Evolutionary conservation across 2,797 vertebrate genomes (phyloP).

Genomic region (Gadopsis marmoratus): DNA sequence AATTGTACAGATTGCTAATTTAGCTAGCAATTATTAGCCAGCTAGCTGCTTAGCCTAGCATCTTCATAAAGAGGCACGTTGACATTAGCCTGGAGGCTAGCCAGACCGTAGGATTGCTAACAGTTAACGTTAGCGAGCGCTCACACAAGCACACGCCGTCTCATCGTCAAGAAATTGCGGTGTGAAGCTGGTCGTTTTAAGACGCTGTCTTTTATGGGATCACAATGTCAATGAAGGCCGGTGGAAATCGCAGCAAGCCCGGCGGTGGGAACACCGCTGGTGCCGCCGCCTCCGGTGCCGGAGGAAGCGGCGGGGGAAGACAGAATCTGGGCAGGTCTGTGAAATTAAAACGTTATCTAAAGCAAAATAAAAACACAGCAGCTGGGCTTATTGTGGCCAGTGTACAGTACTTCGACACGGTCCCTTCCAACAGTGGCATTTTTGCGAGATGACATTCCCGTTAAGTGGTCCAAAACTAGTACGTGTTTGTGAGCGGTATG

Average conservation of each 20-base stretch:
- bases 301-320: conserved; percentile 87
- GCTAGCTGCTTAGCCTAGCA: conserved; percentile 75
- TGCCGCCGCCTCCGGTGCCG: conserved; percentile 85
- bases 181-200: conserved; percentile 72
- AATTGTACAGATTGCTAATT: conserved; percentile 81
- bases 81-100: conserved; percentile 73
- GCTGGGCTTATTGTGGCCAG: neutral
- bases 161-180: conserved; percentile 61
- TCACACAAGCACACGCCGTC: conserved; percentile 59
- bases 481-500: conserved; percentile 50
- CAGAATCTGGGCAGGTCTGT: conserved; percentile 94
- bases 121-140: conserved; percentile 61
- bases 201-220: conserved; percentile 91
- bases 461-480: conserved; percentile 57
- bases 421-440: neutral
- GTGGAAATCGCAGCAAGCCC: conserved; percentile 92
- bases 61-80: conserved; percentile 69
- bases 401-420: neutral
- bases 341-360: conserved; percentile 49
- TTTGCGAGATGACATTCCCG: conserved; percentile 74
- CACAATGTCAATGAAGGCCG: conserved; percentile 96
- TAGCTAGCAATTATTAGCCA: conserved; percentile 69
- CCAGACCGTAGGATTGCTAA: conserved; percentile 55
- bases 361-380: conserved; percentile 40
- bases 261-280: conserved; percentile 88